A percentile compares a stretch with the other conserved stretches of the same genome.
These are phyloP conservation scores for Tribolium madens DNA, from an alignment of 1,140 invertebrate genomes.

Conservation along the genomic window DNA sequence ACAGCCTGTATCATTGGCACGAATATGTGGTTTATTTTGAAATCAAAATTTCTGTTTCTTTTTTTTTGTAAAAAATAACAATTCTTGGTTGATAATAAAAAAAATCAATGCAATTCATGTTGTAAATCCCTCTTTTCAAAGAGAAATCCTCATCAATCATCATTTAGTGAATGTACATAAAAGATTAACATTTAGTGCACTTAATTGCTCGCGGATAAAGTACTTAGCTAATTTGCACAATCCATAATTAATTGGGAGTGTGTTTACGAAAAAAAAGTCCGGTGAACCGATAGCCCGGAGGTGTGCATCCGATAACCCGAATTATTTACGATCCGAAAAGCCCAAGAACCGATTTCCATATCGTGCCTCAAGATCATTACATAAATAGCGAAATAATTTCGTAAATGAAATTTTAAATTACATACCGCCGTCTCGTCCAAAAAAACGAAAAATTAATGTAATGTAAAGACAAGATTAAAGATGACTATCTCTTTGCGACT, in stretches of 20 bases:
- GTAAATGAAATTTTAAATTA: slow-evolving; percentile 61
- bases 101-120: too few species aligned
- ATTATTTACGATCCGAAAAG: slow-evolving; percentile 24
- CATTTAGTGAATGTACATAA: background rate
- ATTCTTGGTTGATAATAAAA: too few species aligned
- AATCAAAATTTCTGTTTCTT: too few species aligned
- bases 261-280: background rate
- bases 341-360: slow-evolving; percentile 40
- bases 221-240: too few species aligned
- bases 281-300: background rate
- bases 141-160: background rate
- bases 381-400: slow-evolving; percentile 45
- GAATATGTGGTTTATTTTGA: too few species aligned
- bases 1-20: too few species aligned
- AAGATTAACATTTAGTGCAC: background rate
- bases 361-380: slow-evolving; percentile 40
- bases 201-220: background rate
- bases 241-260: too few species aligned
- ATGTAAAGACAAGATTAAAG: slow-evolving; percentile 61
- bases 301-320: slow-evolving; percentile 9
- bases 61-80: too few species aligned
- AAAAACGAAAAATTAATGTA: slow-evolving; percentile 56
- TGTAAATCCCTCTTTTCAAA: background rate
- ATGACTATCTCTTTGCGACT: slow-evolving; percentile 58
- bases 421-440: slow-evolving; percentile 44